A percentile compares a stretch with the other conserved stretches of the same genome.
phyloP scores from a whole-genome alignment of 1,140 invertebrate genomes.

The Drosophila athabasca region DNA sequence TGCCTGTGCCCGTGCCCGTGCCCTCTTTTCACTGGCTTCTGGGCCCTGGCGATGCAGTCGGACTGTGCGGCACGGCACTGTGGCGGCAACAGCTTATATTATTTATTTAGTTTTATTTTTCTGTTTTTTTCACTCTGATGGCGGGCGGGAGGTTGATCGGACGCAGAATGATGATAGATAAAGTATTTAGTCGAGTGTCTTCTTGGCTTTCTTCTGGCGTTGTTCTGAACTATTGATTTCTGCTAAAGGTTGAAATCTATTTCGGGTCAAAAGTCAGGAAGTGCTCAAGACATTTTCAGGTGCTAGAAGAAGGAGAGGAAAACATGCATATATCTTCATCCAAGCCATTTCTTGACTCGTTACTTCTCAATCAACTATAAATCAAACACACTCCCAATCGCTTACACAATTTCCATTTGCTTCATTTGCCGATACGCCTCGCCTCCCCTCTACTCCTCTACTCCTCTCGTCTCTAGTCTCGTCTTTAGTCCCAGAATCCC shows the following conservation, averaged over 20 bases:
- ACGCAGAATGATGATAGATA: constrained; percentile 46
- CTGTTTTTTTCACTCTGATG: constrained; percentile 22
- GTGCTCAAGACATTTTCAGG: too few species aligned
- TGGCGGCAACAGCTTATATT: constrained; percentile 52
- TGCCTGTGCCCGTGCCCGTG: neutral
- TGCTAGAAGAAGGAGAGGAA: too few species aligned
- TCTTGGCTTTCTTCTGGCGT: constrained; percentile 12
- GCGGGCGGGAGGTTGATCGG: neutral
- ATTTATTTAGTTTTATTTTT: constrained; percentile 55
- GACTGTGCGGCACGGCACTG: constrained; percentile 29
- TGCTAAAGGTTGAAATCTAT: constrained; percentile 13
- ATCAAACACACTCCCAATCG: too few species aligned
- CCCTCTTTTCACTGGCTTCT: neutral
- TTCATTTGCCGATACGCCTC: too few species aligned
- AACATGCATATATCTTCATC: too few species aligned
- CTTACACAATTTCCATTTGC: too few species aligned
- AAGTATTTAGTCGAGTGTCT: constrained; percentile 46
- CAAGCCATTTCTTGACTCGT: too few species aligned
- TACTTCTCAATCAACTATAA: too few species aligned
- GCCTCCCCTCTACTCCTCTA: too few species aligned
- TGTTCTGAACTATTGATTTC: constrained; percentile 24
- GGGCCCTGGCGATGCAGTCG: constrained; percentile 20
- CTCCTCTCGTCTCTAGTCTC: too few species aligned
- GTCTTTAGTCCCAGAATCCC: neutral
- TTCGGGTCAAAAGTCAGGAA: constrained; percentile 4